Percentiles rank a stretch among this genome's conserved stretches.
These are phyloP conservation scores for Caradrina clavipalpis DNA, from an alignment of 2,888 invertebrate species.

Conservation along the genomic window DNA sequence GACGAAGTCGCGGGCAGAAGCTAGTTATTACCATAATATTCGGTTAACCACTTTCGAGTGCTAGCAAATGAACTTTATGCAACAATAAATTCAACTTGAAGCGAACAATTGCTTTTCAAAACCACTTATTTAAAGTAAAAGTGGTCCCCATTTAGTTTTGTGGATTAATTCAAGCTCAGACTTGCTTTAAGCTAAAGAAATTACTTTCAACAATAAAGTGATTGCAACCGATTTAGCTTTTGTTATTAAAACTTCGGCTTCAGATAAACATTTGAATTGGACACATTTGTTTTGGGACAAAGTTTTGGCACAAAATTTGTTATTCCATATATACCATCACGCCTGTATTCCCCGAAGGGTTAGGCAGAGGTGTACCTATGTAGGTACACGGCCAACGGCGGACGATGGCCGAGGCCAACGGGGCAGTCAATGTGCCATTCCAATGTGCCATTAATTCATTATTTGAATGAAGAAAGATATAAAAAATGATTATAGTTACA, in stretches of 20 bases:
- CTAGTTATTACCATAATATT: background rate
- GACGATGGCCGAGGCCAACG: no score
- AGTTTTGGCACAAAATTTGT: background rate
- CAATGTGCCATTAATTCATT: background rate
- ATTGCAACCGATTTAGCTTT: slow-evolving; percentile 4
- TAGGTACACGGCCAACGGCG: no score
- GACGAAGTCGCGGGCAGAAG: no score
- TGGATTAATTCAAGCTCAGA: slow-evolving; percentile 26
- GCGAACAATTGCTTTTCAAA: slow-evolving; percentile 41
- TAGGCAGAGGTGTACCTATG: no score
- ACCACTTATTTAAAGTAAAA: slow-evolving; percentile 48
- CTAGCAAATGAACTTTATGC: slow-evolving; percentile 15
- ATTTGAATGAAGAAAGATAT: no score
- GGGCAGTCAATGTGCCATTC: no score
- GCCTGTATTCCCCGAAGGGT: no score
- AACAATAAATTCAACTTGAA: slow-evolving; percentile 19
- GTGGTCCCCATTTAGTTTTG: slow-evolving; percentile 12
- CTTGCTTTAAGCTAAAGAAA: slow-evolving; percentile 3
- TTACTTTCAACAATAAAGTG: slow-evolving; percentile 9
- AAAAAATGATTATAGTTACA: no score
- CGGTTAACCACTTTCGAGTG: slow-evolving; percentile 23
- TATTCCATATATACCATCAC: no score
- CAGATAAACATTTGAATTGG: background rate
- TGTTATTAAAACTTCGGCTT: background rate
- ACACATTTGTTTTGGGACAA: background rate